Evolutionary conservation across 2,888 invertebrate species (phyloP).

Genomic region (Lasius platythorax): DNA sequence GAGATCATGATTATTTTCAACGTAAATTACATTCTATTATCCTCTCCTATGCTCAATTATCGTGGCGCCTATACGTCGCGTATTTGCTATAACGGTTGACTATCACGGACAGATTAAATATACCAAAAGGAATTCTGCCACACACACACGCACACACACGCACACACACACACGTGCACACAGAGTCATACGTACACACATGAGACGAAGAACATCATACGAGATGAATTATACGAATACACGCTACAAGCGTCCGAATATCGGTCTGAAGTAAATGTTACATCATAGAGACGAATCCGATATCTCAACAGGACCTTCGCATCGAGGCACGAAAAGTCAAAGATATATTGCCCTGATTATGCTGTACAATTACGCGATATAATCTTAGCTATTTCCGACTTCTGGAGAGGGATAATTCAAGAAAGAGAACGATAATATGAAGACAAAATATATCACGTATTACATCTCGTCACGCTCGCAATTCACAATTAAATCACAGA

Average conservation of each 20-base stretch:
- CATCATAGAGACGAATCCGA: neutral
- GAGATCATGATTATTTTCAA: constrained; percentile 34
- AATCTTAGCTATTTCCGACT: neutral
- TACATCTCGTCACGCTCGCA: constrained; percentile 70
- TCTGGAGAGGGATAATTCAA: constrained; percentile 24
- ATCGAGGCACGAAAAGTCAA: constrained; percentile 18
- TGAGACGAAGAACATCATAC: constrained; percentile 40
- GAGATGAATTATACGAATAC: constrained; percentile 24
- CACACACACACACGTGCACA: neutral
- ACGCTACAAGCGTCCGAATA: constrained; percentile 15
- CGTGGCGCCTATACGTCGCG: neutral
- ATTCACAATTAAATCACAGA: constrained; percentile 82
- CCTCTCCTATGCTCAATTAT: neutral
- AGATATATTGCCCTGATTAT: constrained; percentile 27
- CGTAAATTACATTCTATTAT: constrained; percentile 38
- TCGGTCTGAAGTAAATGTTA: constrained; percentile 2
- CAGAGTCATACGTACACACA: constrained; percentile 24
- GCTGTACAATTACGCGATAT: constrained; percentile 9
- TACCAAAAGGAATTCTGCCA: constrained; percentile 27
- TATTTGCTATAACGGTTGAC: constrained; percentile 23
- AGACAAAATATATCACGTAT: constrained; percentile 54
- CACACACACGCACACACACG: neutral
- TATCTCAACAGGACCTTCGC: neutral
- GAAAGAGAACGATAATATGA: constrained; percentile 5
- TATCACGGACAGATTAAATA: constrained; percentile 45